phyloP scores from a whole-genome alignment of 1,140 invertebrate species.

The Anoplophora glabripennis region DNA sequence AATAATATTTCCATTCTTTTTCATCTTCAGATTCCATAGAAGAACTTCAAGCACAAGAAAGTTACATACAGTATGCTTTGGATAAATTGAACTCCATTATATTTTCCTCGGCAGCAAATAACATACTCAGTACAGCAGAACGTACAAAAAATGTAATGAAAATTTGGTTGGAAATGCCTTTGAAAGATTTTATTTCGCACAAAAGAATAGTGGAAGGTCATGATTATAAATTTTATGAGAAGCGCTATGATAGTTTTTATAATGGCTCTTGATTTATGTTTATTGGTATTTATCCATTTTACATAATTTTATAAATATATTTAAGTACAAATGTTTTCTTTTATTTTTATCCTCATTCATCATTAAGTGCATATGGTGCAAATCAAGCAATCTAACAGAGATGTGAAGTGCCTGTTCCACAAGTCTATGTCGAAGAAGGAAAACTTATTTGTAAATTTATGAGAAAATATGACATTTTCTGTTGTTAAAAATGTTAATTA shows the following conservation, averaged over 20 bases:
- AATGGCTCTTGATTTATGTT: background rate
- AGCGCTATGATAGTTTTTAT: constrained; percentile 23
- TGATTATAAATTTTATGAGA: constrained; percentile 29
- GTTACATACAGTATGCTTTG: constrained; percentile 20
- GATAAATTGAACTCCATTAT: constrained; percentile 26
- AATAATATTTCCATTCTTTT: background rate
- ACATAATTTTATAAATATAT: background rate
- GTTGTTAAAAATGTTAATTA: no score
- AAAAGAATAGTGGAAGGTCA: constrained; percentile 22
- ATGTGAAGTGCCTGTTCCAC: no score
- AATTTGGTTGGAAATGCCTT: constrained; percentile 30
- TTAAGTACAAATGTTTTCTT: background rate
- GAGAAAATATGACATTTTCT: no score
- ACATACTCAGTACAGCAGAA: constrained; percentile 9
- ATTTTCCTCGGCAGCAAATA: constrained; percentile 6
- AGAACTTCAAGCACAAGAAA: constrained; percentile 23
- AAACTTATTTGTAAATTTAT: no score
- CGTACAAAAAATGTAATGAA: constrained; percentile 17
- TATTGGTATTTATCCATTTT: constrained; percentile 1
- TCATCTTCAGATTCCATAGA: constrained; percentile 26
- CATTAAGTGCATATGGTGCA: no score
- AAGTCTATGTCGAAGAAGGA: no score
- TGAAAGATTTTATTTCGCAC: constrained; percentile 28
- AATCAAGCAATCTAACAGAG: no score
- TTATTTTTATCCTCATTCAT: background rate